Conservation (phyloP, 2,113 vertebrate species). For the Sisor rabdophorus region DNA sequence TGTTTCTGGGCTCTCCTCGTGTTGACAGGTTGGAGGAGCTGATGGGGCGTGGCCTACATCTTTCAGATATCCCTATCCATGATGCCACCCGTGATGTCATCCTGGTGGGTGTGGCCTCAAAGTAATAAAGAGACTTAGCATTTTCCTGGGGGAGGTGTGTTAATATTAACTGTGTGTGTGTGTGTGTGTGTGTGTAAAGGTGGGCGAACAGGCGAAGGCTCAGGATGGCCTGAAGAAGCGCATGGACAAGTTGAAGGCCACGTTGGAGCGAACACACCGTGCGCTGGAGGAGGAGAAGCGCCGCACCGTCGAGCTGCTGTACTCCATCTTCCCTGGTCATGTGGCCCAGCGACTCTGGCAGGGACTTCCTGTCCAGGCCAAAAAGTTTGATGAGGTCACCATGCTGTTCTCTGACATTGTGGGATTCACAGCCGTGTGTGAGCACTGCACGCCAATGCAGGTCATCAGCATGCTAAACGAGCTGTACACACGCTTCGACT, state of each 20-base stretch:
- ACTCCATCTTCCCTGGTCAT: constrained; percentile 95
- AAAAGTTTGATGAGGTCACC: constrained; percentile 96
- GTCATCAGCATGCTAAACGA: constrained; percentile 99
- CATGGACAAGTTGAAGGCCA: constrained; percentile 98
- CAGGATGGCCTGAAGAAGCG: constrained; percentile 96
- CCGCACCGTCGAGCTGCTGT: constrained; percentile 93
- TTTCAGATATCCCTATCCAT: constrained; percentile 96
- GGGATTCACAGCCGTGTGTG: constrained; percentile 95
- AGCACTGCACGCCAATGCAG: constrained; percentile 97
- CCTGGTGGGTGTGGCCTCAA: constrained; percentile 66
- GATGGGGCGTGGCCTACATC: constrained; percentile 92
- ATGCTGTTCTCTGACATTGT: constrained; percentile 99
- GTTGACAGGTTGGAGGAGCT: constrained; percentile 97
- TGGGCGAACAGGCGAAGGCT: constrained; percentile 92
- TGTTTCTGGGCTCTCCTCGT: constrained; percentile 95
- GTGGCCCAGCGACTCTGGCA: constrained; percentile 97
- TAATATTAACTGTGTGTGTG: not conserved
- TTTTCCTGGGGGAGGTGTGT: not conserved
- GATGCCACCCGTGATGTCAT: constrained; percentile 96
- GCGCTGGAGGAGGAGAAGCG: constrained; percentile 97
- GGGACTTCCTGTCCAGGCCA: constrained; percentile 87
- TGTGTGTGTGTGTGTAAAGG: constrained; percentile 20
- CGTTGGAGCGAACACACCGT: constrained; percentile 88
- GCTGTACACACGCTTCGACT: constrained; percentile 94
- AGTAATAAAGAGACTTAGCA: not conserved